Conservation (phyloP, 2,113 vertebrate species). For the Semicossyphus pulcher region DNA sequence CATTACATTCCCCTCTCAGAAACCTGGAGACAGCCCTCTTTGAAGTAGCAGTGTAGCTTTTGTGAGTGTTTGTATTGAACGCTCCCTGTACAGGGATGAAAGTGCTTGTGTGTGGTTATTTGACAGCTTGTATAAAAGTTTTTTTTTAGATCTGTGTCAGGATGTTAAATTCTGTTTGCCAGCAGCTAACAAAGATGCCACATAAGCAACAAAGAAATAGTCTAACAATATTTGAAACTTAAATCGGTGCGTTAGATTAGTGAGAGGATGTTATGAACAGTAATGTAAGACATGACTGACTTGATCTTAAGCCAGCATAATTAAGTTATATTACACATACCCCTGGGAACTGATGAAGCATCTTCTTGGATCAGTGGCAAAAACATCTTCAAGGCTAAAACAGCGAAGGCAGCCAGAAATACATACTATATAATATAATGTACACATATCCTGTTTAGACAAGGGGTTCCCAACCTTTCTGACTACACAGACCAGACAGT, state of each 20-base stretch:
- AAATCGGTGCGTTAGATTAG: neutral
- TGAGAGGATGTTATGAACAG: neutral
- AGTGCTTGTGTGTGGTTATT: too few relatives aligned
- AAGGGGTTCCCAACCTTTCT: too few relatives aligned
- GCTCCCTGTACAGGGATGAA: too few relatives aligned
- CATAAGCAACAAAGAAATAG: neutral
- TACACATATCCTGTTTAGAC: neutral
- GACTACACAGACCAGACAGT: too few relatives aligned
- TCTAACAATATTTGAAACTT: neutral
- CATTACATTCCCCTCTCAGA: too few relatives aligned
- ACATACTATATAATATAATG: neutral
- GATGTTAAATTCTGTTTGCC: too few relatives aligned
- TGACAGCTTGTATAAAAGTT: too few relatives aligned
- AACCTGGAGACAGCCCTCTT: too few relatives aligned
- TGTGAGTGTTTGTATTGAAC: too few relatives aligned
- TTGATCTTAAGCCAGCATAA: slow-evolving; percentile 44
- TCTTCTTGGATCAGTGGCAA: slow-evolving; percentile 1
- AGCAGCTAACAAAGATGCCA: neutral
- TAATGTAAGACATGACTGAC: slow-evolving; percentile 16
- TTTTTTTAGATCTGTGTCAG: too few relatives aligned
- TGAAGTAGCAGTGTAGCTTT: too few relatives aligned
- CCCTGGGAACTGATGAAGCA: slow-evolving; percentile 11
- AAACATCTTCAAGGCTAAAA: slow-evolving; percentile 22
- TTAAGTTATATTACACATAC: slow-evolving; percentile 34
- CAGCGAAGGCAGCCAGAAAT: neutral